A percentile compares a stretch with the other conserved stretches of the same genome.
These are phyloP conservation scores for Pachypsylla venusta DNA, from an alignment of 1,140 invertebrate species.

Conservation along the genomic window DNA sequence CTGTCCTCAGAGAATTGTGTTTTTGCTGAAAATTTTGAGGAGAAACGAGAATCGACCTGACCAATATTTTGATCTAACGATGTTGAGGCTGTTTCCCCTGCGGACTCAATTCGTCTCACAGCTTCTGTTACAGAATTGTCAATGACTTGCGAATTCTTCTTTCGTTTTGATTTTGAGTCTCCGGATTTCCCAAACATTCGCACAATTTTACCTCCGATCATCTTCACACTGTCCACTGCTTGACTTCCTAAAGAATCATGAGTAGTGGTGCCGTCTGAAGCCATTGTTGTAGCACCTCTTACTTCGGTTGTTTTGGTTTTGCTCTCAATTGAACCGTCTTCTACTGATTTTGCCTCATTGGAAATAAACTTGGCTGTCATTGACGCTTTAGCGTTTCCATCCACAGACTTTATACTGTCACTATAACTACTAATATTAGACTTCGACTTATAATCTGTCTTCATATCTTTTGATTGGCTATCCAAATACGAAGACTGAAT, in stretches of 20 bases:
- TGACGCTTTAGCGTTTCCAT: neutral
- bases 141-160: neutral
- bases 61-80: neutral
- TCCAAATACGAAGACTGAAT: no score
- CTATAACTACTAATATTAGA: neutral
- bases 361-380: neutral
- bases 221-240: conserved; percentile 10
- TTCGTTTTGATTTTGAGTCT: conserved; percentile 6
- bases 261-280: neutral
- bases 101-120: neutral
- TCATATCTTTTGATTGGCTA: neutral
- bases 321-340: neutral
- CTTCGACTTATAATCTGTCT: neutral
- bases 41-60: no score
- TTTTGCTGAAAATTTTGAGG: no score
- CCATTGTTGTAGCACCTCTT: neutral
- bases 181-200: conserved; percentile 5
- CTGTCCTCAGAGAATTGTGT: no score
- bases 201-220: conserved; percentile 16
- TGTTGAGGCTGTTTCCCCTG: neutral
- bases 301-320: neutral
- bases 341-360: neutral
- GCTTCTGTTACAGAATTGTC: neutral
- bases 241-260: conserved; percentile 1
- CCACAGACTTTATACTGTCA: neutral